Base-by-base conservation (phyloP, 2,888 invertebrate genomes). In the Salpingus planirostris region DNA sequence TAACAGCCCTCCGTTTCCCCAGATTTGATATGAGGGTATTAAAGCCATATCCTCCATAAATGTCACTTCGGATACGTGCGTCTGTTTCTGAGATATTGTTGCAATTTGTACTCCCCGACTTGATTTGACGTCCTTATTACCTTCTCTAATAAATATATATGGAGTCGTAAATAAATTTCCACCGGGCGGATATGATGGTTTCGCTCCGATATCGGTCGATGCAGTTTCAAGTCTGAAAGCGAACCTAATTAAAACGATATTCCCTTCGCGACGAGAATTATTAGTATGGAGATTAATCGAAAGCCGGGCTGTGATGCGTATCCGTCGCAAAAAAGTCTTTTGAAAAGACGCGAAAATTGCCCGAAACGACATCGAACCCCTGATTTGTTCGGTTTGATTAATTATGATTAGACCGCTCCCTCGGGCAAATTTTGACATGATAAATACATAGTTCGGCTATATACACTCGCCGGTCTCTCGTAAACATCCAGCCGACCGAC, bases 11-110 rank as follows among this genome's bases (percentile, higher is more conserved):
- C 29, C 26, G 31, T 35, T 38, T 26, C 32, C 38, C n/a, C 32
- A 34, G 38, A 35, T 35, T 38, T 35, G 38, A 35, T 38, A 38
- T 32, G 35, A 29, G 29, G 38, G 34, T 38, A 38, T 38, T 38
- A 38, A 35, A 38, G 35, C 38, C 32, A 35, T 38, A 35, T 38
- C 38, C 38, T 31, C 35, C 34, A 38, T 38, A 38, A 38, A 38
- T 35, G 38, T 38, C 38, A 38, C 38, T 31, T 35, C 38, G 35
- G 35, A 38, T 38, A 38, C 38, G 38, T 38, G 35, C 35, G 35
- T 24, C 32, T 31, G 34, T 31, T 35, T 27, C 14, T 35, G 38
- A 38, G 38, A 38, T 38, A 38, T 38, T 35, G 38, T 38, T 38
- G 38, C 32, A 35, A 38, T 38, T 38, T 34, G 38, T 38, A 29